Conservation (phyloP, 2,113 vertebrate genomes). For the Aplodontia rufa region DNA sequence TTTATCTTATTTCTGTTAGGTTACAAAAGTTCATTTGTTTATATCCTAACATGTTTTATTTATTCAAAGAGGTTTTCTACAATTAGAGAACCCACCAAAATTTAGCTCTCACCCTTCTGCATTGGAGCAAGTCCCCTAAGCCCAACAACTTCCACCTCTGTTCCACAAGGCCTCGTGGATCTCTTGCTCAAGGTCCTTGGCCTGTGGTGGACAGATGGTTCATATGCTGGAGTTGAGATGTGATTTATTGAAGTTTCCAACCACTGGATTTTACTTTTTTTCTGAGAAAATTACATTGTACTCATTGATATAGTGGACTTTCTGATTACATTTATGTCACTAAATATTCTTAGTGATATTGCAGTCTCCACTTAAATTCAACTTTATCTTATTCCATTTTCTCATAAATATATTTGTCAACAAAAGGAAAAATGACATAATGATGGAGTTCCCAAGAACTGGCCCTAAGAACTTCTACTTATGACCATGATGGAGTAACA, state of each 20-base stretch:
- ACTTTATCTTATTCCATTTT: not conserved
- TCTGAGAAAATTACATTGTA: slow-evolving; percentile 13
- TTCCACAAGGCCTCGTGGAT: not conserved
- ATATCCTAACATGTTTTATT: not conserved
- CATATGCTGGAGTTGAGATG: not conserved
- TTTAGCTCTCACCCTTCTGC: not conserved
- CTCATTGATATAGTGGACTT: not conserved
- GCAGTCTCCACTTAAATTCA: not conserved
- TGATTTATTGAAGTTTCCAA: not conserved
- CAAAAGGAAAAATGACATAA: not conserved
- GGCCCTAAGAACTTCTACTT: not conserved
- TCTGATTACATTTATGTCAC: not conserved
- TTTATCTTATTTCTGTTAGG: not conserved
- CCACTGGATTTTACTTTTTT: not conserved
- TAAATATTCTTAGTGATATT: not conserved
- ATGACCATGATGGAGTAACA: not conserved
- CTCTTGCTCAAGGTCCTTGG: not conserved
- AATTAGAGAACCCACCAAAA: not conserved
- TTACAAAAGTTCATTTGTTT: not conserved
- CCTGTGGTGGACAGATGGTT: not conserved
- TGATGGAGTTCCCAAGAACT: not conserved
- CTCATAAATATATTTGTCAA: not conserved
- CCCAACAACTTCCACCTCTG: not conserved
- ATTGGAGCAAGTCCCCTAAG: not conserved
- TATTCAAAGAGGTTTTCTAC: not conserved